phyloP scores from a whole-genome alignment of 2,797 vertebrate genomes.

The Danio aesculapii region DNA sequence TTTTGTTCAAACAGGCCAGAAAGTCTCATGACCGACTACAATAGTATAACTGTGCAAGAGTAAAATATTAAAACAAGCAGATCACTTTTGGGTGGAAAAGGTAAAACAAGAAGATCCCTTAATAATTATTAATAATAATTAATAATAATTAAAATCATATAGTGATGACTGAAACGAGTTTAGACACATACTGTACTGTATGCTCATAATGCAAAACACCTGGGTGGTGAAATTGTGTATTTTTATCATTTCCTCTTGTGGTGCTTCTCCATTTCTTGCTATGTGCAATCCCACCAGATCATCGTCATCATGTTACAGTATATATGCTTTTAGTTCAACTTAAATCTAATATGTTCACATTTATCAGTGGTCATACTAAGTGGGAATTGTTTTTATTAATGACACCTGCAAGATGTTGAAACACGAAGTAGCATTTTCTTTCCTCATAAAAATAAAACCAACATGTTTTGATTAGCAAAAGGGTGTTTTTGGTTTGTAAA shows the following conservation, averaged over 20 bases:
- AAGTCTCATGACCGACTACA: too few relatives aligned
- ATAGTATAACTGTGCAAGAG: neutral
- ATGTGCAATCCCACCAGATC: neutral
- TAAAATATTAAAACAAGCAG: neutral
- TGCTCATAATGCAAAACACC: neutral
- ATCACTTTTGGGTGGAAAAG: neutral
- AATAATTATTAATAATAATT: too few relatives aligned
- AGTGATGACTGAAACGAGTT: neutral
- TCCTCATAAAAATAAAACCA: neutral
- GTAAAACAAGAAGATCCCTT: neutral
- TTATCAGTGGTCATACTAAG: neutral
- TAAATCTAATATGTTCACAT: neutral
- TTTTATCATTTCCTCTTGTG: neutral
- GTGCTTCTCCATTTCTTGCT: neutral
- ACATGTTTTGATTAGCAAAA: too few relatives aligned
- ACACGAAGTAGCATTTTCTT: slow-evolving; percentile 4
- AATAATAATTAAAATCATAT: too few relatives aligned
- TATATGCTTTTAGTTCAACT: neutral
- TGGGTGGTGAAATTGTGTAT: neutral
- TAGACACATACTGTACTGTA: too few relatives aligned
- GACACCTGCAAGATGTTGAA: too few relatives aligned
- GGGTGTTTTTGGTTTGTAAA: neutral
- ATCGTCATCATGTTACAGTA: neutral
- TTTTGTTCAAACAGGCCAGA: neutral
- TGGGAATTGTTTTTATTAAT: neutral